Percentiles rank a stretch among this genome's conserved stretches.
These are phyloP conservation scores for Synanthedon andrenaeformis DNA, from an alignment of 2,888 invertebrate species.

Conservation along the genomic window DNA sequence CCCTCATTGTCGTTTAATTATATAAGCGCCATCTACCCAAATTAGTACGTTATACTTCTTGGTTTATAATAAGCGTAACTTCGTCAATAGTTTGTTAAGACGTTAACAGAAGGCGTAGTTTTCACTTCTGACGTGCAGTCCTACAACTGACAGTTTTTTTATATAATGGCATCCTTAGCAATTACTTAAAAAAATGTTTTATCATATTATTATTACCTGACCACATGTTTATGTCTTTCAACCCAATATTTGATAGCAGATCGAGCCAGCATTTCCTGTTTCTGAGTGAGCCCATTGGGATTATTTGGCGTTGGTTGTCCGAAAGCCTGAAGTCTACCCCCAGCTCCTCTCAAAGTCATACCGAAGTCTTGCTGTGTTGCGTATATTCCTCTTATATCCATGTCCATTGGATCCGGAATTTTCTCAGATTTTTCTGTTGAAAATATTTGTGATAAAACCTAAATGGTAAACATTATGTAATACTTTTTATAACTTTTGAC, in stretches of 20 bases:
- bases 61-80: no score
- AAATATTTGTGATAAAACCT: neutral
- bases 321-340: conserved; percentile 75
- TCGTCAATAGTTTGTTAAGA: no score
- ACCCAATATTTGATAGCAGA: conserved; percentile 93
- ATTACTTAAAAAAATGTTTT: no score
- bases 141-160: no score
- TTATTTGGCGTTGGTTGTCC: conserved; percentile 63
- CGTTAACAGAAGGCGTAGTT: no score
- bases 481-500: no score
- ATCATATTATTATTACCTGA: conserved; percentile 67
- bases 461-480: no score
- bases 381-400: conserved; percentile 81
- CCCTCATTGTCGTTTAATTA: no score
- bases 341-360: conserved; percentile 77
- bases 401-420: conserved; percentile 65
- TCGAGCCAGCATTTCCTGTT: conserved; percentile 86
- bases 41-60: no score
- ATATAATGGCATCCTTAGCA: no score
- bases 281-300: conserved; percentile 84
- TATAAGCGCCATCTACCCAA: no score
- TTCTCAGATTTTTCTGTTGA: conserved; percentile 51
- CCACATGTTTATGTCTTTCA: conserved; percentile 88
- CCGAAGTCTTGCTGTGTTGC: conserved; percentile 84
- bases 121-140: no score